These are phyloP conservation scores for Philhelius pedissequus DNA, from an alignment of 2,888 invertebrate genomes.

Conservation along the genomic window DNA sequence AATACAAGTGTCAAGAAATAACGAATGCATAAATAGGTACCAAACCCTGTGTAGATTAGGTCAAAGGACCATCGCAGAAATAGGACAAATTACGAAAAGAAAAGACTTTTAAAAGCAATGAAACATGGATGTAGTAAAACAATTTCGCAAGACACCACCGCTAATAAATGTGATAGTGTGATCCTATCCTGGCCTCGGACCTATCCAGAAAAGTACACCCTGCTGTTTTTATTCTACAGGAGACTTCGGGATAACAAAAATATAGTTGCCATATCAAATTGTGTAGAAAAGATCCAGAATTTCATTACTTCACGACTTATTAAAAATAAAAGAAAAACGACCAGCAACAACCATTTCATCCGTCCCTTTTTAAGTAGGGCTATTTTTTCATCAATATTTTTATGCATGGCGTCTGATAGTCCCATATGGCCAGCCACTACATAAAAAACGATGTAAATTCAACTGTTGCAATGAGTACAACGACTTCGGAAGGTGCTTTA, in stretches of 20 bases:
- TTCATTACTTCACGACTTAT: conserved; percentile 25
- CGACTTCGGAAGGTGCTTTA: background rate
- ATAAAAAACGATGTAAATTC: conserved; percentile 37
- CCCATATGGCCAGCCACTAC: conserved; percentile 18
- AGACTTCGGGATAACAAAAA: background rate
- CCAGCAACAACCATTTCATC: conserved; percentile 14
- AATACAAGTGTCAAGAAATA: background rate
- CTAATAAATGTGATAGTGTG: conserved; percentile 62
- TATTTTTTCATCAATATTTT: background rate
- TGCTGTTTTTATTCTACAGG: background rate
- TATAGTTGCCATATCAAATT: background rate
- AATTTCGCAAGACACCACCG: background rate
- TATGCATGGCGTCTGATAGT: conserved; percentile 36
- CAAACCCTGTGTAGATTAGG: background rate
- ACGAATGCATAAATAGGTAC: background rate
- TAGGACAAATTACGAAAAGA: background rate
- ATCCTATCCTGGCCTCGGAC: conserved; percentile 70
- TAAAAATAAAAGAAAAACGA: conserved; percentile 45
- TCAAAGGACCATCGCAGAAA: background rate
- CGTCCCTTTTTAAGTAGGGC: background rate
- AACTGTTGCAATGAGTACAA: conserved; percentile 21
- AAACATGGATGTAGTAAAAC: conserved; percentile 15
- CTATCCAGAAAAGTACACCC: conserved; percentile 29
- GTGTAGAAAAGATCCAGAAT: background rate
- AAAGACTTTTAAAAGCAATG: background rate